Base-by-base conservation (phyloP, 1,140 invertebrate genomes). In the Melitaea cinxia region DNA sequence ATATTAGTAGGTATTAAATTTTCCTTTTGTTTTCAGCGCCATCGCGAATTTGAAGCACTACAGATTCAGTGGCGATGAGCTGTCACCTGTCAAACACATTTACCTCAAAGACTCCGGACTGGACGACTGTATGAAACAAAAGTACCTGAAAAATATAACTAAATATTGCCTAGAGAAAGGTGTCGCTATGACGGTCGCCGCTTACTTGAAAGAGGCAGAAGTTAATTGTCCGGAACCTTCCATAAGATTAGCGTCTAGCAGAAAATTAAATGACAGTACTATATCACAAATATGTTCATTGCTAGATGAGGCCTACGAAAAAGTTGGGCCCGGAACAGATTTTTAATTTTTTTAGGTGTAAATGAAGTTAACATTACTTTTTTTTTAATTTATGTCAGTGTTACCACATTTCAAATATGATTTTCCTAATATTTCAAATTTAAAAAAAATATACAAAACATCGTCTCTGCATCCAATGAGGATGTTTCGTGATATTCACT, bases 51-150 rank as follows among this genome's bases (percentile, higher is more conserved):
- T 94, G 47, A 77, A 93, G 69, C 84, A 94, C 68, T 85, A 93
- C 70, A 73, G 81, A 70, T 87, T 97, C 68, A 56, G 87, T 5
- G 95, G 95, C 0, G 89, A 94, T 69, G 83, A 90, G 5, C 55
- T 95, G 1, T 95, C 95, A 0, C 96, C 97, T 0, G 89, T 98
- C 0, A 97, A 98, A 73, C 96, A 97, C 88, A 77, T 98, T 4
- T 94, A 94, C 72, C 83, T 97, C 14, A 92, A 91, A 15, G 74
- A 80, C 0, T 81, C 92, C 9, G 80, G 91, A 2, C 70, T 88
- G 0, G 91, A 92, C 1, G 80, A 85, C 23, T 83, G 92, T 1
- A 69, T 91, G 9, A 94, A 95, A 75, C 77, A 93, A 4, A 77
- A 83, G 7, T 86, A 94, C 55, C 82, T 97, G 15, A 88, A 91